Evolutionary conservation across 2,113 vertebrate genomes (phyloP).

Genomic region (Uropsilus gracilis): DNA sequence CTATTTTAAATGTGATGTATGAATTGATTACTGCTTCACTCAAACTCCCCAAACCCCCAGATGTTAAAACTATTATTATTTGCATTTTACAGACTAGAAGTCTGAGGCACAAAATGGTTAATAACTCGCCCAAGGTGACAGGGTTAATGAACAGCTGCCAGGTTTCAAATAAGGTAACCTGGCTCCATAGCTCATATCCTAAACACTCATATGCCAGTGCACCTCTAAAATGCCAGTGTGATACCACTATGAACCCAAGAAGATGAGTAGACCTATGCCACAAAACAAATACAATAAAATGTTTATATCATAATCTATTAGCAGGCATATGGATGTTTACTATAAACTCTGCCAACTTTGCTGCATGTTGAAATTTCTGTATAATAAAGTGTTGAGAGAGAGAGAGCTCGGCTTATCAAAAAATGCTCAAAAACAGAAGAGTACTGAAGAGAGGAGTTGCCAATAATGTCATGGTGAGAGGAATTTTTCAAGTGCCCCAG

Average conservation of each 20-base stretch:
- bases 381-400: not conserved
- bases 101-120: not conserved
- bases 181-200: not conserved
- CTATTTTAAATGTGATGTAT: not conserved
- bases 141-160: not conserved
- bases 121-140: not conserved
- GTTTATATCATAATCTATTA: not conserved
- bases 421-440: not conserved
- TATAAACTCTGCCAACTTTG: not conserved
- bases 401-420: not conserved
- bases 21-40: not conserved
- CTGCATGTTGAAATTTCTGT: not conserved
- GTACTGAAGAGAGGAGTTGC: not conserved
- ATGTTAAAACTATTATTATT: not conserved
- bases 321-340: not conserved
- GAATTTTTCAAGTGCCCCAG: not conserved
- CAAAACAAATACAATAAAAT: not conserved
- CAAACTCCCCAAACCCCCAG: not conserved
- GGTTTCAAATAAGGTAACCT: not conserved
- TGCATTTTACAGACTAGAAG: not conserved
- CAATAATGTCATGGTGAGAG: constrained; percentile 59
- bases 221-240: not conserved
- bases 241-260: not conserved
- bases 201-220: not conserved
- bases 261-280: not conserved